These are phyloP conservation scores for Orycteropus afer DNA, from an alignment of 2,113 vertebrate species.

Conservation along the genomic window DNA sequence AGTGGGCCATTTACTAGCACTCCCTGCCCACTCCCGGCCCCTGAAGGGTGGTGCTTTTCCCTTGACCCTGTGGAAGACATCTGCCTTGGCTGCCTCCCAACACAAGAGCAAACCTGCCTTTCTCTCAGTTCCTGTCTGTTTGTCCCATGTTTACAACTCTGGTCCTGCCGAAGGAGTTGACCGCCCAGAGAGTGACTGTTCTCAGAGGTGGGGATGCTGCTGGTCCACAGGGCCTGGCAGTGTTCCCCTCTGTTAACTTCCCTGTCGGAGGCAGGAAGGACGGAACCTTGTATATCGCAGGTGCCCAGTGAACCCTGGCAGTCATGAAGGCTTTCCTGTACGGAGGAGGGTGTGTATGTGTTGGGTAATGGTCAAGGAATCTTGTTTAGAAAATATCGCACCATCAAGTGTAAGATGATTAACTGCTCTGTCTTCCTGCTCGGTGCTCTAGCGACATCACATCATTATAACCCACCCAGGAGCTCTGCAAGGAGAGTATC, in stretches of 20 bases:
- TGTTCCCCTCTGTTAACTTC: conserved; percentile 57
- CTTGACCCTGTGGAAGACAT: neutral
- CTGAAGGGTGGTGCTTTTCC: conserved; percentile 43
- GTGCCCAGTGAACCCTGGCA: neutral
- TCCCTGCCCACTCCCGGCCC: neutral
- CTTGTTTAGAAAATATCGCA: neutral
- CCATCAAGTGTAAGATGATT: neutral
- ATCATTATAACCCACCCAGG: neutral
- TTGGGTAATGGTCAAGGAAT: neutral
- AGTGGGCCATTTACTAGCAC: neutral
- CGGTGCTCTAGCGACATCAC: neutral
- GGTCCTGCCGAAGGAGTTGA: neutral
- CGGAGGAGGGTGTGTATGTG: neutral
- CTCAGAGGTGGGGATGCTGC: neutral
- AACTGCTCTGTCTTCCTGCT: neutral
- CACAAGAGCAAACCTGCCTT: neutral
- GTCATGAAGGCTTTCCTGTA: neutral
- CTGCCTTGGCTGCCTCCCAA: neutral
- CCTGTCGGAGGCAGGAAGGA: conserved; percentile 13
- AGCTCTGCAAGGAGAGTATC: neutral
- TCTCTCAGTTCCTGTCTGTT: neutral
- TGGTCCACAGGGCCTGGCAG: neutral
- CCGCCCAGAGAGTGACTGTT: neutral
- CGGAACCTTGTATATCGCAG: neutral
- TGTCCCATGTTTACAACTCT: neutral